phyloP scores from a whole-genome alignment of 2,113 vertebrate species.

The Butastur rufipennis region DNA sequence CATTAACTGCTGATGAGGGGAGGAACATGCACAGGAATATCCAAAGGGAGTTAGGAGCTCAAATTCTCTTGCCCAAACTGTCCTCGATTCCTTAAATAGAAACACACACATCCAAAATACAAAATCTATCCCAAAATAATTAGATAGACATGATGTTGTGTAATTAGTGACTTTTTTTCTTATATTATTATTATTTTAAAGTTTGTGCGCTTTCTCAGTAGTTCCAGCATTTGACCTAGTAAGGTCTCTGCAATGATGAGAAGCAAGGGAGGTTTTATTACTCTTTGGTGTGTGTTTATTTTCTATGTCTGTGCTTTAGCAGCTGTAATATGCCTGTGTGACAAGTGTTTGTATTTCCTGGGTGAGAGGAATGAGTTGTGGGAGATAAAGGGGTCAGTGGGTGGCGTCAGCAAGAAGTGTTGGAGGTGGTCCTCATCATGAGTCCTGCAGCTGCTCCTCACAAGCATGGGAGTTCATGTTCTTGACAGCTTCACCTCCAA shows the following conservation, averaged over 20 bases:
- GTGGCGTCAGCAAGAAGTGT: background rate
- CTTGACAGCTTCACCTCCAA: constrained; percentile 37
- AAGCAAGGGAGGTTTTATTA: background rate
- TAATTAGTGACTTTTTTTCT: background rate
- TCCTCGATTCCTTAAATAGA: background rate
- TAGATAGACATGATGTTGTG: background rate
- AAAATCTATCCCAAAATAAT: background rate
- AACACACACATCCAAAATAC: background rate
- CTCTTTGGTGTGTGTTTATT: background rate
- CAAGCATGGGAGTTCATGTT: constrained; percentile 13
- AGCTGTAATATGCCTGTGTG: background rate
- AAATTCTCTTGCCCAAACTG: background rate
- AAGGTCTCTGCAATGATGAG: background rate
- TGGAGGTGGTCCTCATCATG: background rate
- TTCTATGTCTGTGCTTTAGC: background rate
- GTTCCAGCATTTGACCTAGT: background rate
- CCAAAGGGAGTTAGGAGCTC: background rate
- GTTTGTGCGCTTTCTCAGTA: background rate
- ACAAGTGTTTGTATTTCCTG: constrained; percentile 5
- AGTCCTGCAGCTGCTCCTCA: background rate
- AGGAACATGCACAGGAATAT: background rate
- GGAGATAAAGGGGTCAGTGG: background rate
- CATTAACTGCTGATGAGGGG: background rate
- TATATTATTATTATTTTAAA: background rate
- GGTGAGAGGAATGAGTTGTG: background rate